These are phyloP conservation scores for Equus quagga DNA, from an alignment of 2,113 vertebrate genomes.

Conservation along the genomic window DNA sequence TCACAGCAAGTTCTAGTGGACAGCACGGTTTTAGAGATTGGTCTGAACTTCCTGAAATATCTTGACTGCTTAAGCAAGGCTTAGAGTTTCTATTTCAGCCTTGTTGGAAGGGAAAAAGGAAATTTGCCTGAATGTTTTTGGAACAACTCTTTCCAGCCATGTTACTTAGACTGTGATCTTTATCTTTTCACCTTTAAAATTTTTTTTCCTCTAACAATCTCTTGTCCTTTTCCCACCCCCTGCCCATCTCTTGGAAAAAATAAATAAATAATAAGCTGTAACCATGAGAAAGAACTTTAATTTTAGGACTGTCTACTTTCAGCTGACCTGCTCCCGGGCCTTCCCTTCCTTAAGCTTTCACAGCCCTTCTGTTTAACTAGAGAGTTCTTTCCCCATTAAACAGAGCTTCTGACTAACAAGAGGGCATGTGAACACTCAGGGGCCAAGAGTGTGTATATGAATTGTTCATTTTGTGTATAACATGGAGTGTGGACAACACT, in stretches of 20 bases:
- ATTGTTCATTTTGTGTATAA: not conserved
- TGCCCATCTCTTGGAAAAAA: fast-evolving
- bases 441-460: not conserved
- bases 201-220: constrained; percentile 10
- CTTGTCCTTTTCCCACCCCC: not conserved
- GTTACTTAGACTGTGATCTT: not conserved
- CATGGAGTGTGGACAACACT: no score
- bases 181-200: not conserved
- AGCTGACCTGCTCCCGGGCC: not conserved
- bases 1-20: not conserved
- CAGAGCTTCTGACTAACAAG: not conserved
- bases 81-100: not conserved
- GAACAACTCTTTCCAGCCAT: not conserved
- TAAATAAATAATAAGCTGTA: not conserved
- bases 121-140: not conserved
- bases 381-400: not conserved
- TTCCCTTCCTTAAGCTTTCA: not conserved
- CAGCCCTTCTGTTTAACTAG: not conserved
- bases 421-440: not conserved
- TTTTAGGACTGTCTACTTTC: constrained; percentile 3
- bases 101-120: not conserved
- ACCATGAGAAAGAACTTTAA: not conserved
- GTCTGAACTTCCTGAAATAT: not conserved
- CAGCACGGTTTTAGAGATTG: not conserved
- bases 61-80: not conserved